phyloP scores from a whole-genome alignment of 2,113 vertebrate species.

The Chaetodon trifascialis region DNA sequence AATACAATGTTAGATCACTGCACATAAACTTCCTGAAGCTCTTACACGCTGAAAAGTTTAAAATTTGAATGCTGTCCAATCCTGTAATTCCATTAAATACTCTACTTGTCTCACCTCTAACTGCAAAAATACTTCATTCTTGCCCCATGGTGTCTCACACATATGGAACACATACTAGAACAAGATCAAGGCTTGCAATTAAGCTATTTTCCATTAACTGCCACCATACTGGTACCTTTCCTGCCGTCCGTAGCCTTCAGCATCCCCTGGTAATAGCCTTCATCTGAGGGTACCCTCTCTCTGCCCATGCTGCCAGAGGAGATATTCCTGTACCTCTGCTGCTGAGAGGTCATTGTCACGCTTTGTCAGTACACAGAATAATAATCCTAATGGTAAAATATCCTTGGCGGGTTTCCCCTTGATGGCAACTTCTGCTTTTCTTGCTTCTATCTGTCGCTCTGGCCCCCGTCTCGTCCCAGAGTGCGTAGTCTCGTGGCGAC shows the following conservation, averaged over 20 bases:
- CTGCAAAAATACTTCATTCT: slow-evolving; percentile 12
- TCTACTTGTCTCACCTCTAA: not conserved
- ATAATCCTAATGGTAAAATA: slow-evolving; percentile 48
- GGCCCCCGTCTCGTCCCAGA: slow-evolving; percentile 35
- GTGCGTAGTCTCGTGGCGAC: slow-evolving; percentile 52
- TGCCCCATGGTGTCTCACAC: slow-evolving; percentile 10
- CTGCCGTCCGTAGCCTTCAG: slow-evolving; percentile 85
- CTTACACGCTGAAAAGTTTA: not conserved
- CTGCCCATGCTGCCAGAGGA: slow-evolving; percentile 77
- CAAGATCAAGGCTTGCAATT: slow-evolving; percentile 7
- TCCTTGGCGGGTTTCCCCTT: slow-evolving; percentile 9
- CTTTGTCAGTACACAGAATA: slow-evolving; percentile 29
- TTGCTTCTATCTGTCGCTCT: slow-evolving; percentile 47
- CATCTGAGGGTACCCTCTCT: slow-evolving; percentile 82
- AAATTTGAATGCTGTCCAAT: slow-evolving; percentile 4
- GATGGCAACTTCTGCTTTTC: slow-evolving; percentile 20
- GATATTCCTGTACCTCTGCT: slow-evolving; percentile 80
- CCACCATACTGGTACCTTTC: slow-evolving; percentile 81
- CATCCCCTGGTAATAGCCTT: slow-evolving; percentile 84
- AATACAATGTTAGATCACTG: not conserved
- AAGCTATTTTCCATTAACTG: slow-evolving; percentile 11
- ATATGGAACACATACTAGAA: slow-evolving; percentile 9
- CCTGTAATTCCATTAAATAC: not conserved
- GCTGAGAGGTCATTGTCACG: slow-evolving; percentile 75
- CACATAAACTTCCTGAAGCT: not conserved